Percentiles rank a stretch among this genome's conserved stretches.
Conservation (phyloP, 2,888 invertebrate genomes). For the Temnothorax unifasciatus region DNA sequence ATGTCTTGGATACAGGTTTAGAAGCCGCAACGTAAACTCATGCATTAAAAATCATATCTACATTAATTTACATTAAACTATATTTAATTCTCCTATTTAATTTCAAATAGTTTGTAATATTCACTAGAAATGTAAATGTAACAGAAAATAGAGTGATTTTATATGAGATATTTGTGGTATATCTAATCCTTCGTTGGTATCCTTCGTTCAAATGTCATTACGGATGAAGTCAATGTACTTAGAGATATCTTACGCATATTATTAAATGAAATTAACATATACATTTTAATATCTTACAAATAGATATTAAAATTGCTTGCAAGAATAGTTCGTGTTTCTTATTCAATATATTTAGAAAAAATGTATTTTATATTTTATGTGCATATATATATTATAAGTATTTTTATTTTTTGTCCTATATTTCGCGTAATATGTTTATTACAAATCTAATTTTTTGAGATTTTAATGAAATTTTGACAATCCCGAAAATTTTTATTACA, state of each 20-base stretch:
- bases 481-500: neutral
- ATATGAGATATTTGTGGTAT: neutral
- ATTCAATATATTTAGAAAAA: conserved; percentile 13
- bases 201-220: neutral
- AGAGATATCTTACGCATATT: neutral
- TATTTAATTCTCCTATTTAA: conserved; percentile 4
- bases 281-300: neutral
- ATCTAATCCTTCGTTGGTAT: neutral
- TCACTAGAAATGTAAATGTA: neutral
- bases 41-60: conserved; percentile 12
- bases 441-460: neutral
- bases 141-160: conserved; percentile 8
- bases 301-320: conserved; percentile 14
- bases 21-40: neutral
- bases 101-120: neutral
- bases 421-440: neutral
- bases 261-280: neutral
- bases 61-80: neutral
- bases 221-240: neutral
- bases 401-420: neutral
- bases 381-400: neutral
- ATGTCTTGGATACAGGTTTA: neutral
- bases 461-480: neutral
- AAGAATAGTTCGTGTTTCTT: neutral
- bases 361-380: neutral